Evolutionary conservation across 2,113 vertebrate species (phyloP).

Genomic region (Smithornis capensis): DNA sequence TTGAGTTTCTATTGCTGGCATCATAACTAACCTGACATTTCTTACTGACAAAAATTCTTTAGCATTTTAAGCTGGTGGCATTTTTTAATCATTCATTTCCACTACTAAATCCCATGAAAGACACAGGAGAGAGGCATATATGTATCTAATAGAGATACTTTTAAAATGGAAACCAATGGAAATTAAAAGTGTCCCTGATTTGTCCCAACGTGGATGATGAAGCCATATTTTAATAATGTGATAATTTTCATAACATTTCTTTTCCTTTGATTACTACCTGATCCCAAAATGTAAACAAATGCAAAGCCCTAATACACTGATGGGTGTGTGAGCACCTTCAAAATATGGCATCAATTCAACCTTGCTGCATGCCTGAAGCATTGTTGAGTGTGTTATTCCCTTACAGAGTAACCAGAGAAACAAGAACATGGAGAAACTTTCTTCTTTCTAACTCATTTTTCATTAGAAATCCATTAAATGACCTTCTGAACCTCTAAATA

Average conservation of each 20-base stretch:
- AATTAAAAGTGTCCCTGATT: background rate
- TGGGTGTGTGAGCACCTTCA: background rate
- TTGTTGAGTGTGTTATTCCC: background rate
- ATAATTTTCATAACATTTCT: background rate
- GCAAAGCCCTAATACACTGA: background rate
- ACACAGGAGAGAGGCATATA: background rate
- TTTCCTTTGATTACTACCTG: background rate
- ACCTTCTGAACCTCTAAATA: background rate
- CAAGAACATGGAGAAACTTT: background rate
- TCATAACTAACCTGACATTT: background rate
- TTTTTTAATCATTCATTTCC: background rate
- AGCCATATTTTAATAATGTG: background rate
- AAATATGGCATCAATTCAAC: background rate
- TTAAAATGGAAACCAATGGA: background rate
- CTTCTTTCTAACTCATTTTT: background rate
- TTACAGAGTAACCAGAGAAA: background rate
- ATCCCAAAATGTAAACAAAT: background rate
- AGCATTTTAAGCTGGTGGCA: background rate
- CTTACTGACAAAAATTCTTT: background rate
- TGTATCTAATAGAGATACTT: background rate
- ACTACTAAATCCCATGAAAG: background rate
- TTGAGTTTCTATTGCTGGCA: background rate
- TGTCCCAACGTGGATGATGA: background rate
- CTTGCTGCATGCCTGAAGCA: background rate
- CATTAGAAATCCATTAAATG: background rate